Evolutionary conservation across 2,113 vertebrate genomes (phyloP).

Genomic region (Uria lomvia): DNA sequence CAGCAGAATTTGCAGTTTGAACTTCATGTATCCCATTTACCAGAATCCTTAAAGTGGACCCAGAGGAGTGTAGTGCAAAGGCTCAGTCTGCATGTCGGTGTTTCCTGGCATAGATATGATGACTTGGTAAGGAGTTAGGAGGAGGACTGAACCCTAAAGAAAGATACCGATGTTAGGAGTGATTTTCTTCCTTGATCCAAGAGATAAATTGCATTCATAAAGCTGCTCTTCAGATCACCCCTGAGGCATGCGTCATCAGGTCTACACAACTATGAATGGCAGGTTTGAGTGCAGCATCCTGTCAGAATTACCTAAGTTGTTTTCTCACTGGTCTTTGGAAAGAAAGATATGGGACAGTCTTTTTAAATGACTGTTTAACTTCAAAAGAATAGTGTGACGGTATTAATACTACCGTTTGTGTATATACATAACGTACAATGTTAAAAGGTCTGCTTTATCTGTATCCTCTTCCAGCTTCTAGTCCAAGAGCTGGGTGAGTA

Average conservation of each 20-base stretch:
- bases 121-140: neutral
- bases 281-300: neutral
- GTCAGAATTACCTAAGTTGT: neutral
- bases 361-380: neutral
- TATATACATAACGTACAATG: neutral
- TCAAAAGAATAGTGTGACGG: neutral
- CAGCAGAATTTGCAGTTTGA: neutral
- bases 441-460: neutral
- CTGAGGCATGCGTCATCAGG: neutral
- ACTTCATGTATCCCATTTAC: neutral
- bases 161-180: neutral
- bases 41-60: neutral
- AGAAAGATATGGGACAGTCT: neutral
- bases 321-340: neutral
- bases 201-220: neutral
- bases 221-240: neutral
- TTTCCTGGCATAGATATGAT: neutral
- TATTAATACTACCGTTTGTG: neutral
- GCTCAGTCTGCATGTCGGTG: accelerated
- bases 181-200: neutral
- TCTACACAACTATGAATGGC: neutral
- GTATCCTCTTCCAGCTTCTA: neutral
- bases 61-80: neutral
- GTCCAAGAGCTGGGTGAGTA: neutral
- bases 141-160: neutral